Evolutionary conservation across 64 coral and sea anemone genomes (phyloP), one percentile per base, ranked within the genome.

Genomic region (Stichodactyla helianthus): DNA sequence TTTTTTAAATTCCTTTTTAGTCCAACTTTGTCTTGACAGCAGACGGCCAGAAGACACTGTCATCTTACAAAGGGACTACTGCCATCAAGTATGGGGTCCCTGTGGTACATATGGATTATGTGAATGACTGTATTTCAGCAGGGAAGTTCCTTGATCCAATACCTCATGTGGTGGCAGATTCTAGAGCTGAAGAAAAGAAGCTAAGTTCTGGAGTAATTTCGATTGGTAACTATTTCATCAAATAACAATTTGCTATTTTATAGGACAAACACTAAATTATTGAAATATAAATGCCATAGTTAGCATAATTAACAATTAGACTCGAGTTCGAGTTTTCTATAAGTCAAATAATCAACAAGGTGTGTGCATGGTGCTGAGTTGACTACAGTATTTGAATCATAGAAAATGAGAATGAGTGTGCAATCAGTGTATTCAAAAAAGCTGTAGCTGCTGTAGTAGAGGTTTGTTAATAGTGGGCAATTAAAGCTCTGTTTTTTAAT

Each of bases 41-140:
- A 71, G 65, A 95, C 90, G 55, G 83, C 59, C 55, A 86, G 7
- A 78, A 79, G 27, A 90, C 93, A 19, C 74, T 84, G 14, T 82
- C 90, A 4, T 89, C 96, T 16, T 95, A 99, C 88, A 99, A 95
- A 76, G 96, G 96, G 53, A 87, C 26, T 85, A 88, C 90, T 59
- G 96, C 96, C 0, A 26, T 86, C 0, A 95, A 99, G 54, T 31
- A 82, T 82, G 91, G 90, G 14, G 88, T 95, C 63, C 90, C 93
- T 28, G 59, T 99, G 85, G 90, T 99, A 1, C 83, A 87, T 12
- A 67, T 86, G 77, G 87, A 89, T 18, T 99, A 93, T 88, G 18
- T 99, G 2, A 86, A 71, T 51, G 84, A 91, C 4, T 99, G 96
- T 70, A 19, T 94, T 17, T 25, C 54, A 26, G 59, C 18, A 12